Base-by-base conservation (phyloP, 2,888 invertebrate genomes). In the Copidosoma aretas region DNA sequence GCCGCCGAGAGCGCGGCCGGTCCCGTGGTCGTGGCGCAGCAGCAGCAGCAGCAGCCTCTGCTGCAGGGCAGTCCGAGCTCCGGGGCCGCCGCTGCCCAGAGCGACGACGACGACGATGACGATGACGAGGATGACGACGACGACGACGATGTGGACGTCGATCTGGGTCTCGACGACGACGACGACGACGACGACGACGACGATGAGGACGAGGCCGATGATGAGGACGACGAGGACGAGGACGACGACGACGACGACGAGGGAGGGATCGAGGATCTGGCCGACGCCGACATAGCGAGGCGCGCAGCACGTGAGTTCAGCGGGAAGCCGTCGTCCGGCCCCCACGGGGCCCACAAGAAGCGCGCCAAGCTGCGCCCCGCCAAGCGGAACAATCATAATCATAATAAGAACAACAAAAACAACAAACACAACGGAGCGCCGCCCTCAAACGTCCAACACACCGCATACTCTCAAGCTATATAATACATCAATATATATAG, bases 271-370 rank as follows among this genome's bases (percentile, higher is more conserved):
- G 90, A 89, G 71, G 88, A 90, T 76, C 90, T 90, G 79, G 87
- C 88, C 77, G 87, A 88, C 77, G 88, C 91, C 84, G 87, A 89
- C 80, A 89, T 88, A 84, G 89, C 90, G 78, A 89, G 89, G 14
- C 65, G 65, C 22, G 84, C 86, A 87, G 87, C 93, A 92, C 93
- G 93, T 93, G 93, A 93, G 93, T 93, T 92, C 81, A 81, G 81
- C 77, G 77, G 74, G 70, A 79, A 75, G 56, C 80, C 79, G 1
- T 14, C 70, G 80, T 79, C 74, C 72, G 77, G 46, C 41, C 51
- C 63, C n/a, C 19, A 19, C 39, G 77, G 46, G 49, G 56, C 65
- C 5, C 52, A 22, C 39, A 32, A 21, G 54, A 25, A 51, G 21
- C 63, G 14, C 62, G 19, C 76, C 8, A 74, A 71, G 58, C 65